Conservation (phyloP, 2,888 invertebrate species). For the Ephialtes manifestator region DNA sequence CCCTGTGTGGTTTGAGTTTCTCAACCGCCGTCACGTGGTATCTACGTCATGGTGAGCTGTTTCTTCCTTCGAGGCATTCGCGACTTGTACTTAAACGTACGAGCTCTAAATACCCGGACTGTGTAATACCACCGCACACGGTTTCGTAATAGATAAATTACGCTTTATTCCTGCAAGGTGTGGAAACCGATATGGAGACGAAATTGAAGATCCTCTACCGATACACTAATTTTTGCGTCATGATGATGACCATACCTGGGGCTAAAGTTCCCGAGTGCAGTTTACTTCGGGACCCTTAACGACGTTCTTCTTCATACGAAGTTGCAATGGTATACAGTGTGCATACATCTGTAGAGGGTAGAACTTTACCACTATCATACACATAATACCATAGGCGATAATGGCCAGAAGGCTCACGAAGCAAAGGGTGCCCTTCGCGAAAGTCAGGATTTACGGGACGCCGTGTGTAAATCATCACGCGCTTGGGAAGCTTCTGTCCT, state of each 20-base stretch:
- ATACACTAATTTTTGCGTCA: constrained; percentile 43
- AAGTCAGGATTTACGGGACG: constrained; percentile 68
- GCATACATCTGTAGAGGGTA: neutral
- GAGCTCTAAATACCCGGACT: constrained; percentile 24
- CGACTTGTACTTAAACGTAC: constrained; percentile 3
- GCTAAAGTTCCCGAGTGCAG: constrained; percentile 6
- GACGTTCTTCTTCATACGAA: constrained; percentile 28
- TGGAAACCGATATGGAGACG: constrained; percentile 24
- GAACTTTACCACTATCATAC: constrained; percentile 4
- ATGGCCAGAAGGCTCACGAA: constrained; percentile 37
- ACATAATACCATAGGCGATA: constrained; percentile 56
- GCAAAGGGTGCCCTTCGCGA: constrained; percentile 35
- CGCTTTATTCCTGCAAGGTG: constrained; percentile 10
- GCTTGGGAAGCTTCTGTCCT: constrained; percentile 61
- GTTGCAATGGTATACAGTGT: neutral
- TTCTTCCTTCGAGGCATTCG: constrained; percentile 47
- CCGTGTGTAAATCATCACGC: constrained; percentile 66
- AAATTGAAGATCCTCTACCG: constrained; percentile 17
- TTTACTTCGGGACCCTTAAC: constrained; percentile 31
- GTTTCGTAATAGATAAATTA: constrained; percentile 22
- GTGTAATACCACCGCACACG: constrained; percentile 6
- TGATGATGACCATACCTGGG: neutral
- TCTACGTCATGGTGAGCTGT: constrained; percentile 17
- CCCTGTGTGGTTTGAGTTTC: constrained; percentile 35
- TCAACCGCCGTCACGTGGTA: constrained; percentile 27